phyloP scores from a whole-genome alignment of 2,113 vertebrate genomes.

The Pionites leucogaster region DNA sequence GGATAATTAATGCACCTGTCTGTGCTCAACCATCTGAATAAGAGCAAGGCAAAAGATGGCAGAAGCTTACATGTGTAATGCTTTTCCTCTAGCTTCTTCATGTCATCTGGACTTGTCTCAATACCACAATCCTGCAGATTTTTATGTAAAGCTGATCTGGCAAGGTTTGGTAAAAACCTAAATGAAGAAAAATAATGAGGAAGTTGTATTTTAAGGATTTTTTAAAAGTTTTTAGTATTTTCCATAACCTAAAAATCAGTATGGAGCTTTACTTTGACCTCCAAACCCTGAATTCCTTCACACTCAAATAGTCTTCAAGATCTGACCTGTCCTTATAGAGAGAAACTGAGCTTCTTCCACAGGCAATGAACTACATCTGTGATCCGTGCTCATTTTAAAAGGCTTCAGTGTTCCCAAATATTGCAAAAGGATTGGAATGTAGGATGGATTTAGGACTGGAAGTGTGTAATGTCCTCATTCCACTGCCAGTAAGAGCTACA shows the following conservation, averaged over 20 bases:
- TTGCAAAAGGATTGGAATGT: not conserved
- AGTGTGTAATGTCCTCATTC: not conserved
- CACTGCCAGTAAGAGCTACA: not conserved
- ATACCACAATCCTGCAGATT: constrained; percentile 82
- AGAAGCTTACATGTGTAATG: constrained; percentile 82
- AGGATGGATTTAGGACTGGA: not conserved
- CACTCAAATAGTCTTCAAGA: not conserved
- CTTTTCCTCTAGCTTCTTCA: constrained; percentile 49
- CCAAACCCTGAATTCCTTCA: not conserved
- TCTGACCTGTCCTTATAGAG: not conserved
- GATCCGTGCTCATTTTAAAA: not conserved
- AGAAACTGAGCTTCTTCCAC: not conserved
- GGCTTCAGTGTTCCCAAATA: not conserved
- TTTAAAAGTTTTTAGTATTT: not conserved
- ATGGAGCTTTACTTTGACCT: not conserved
- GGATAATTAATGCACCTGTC: not conserved
- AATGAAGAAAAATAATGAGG: not conserved
- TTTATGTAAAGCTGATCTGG: constrained; percentile 87
- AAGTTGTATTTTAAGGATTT: not conserved
- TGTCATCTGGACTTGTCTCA: constrained; percentile 56
- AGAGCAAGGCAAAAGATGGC: not conserved
- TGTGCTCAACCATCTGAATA: not conserved
- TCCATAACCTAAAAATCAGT: not conserved
- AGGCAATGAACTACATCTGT: not conserved
- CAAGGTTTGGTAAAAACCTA: constrained; percentile 94